Evolutionary conservation across 2,797 vertebrate species (phyloP), one percentile per base, ranked within the genome.

Genomic region (Brachyalestes nurse): DNA sequence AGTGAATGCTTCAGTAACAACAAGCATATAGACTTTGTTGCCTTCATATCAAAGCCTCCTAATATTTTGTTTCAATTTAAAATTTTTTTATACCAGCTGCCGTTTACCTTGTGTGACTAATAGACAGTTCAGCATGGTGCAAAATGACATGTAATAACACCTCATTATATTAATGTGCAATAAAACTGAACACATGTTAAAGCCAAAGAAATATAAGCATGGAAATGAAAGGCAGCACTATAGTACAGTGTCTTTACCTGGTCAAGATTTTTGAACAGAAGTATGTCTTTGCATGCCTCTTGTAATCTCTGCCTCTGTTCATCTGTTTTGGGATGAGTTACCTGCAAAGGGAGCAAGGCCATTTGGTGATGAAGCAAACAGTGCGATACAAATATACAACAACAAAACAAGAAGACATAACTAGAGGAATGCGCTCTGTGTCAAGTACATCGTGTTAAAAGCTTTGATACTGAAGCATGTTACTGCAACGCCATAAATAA

Each of bases 231-330:
- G 17, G 19, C 1, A n/a, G 16, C 5, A 47, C 10, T 49, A 42
- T 49, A 13, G 47, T 84, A 80, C 45, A 67, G 53, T 87, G 17
- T 67, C 85, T 95, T 95, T 94, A 99, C 98, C 92, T 95, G 94
- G 90, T 99, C 98, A 85, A 99, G 87, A 86, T 97, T 99, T 93
- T 99, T 99, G 90, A 99, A 99, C 60, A 99, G 94, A 83, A 99
- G 94, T 90, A 99, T 99, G 91, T 99, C 97, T 91, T 96, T 97
- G 91, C 98, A 99, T 1, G 98, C 96, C 89, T 99, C 97, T 93
- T 99, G 97, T 86, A 99, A 94, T 91, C 98, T 95, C 89, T 97
- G 96, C 87, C 98, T 96, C 89, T 99, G 98, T 92, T 97, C 97
- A 73, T 99, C 98, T 79, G 97, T 98, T 95, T 99, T 99, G 77